A percentile compares a stretch with the other conserved stretches of the same genome.
phyloP scores from a whole-genome alignment of 2,113 vertebrate species.

The Zosterops pallidus region DNA sequence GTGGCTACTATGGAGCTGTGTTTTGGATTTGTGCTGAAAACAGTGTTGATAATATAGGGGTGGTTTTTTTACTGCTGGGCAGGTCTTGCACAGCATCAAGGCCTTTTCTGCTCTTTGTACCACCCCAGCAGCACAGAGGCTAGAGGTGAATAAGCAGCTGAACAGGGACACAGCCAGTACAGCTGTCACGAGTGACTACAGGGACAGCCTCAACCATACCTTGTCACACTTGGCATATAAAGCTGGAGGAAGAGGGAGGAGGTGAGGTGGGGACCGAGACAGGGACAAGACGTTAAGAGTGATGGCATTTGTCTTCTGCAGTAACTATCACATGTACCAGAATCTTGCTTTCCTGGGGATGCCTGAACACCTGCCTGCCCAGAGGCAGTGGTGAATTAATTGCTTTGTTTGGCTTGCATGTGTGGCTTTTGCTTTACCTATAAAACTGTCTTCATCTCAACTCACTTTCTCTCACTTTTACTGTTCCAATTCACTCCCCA shows the following conservation, averaged over 20 bases:
- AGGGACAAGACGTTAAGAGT: too few relatives aligned
- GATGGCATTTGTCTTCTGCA: neutral
- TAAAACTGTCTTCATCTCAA: neutral
- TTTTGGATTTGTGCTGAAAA: neutral
- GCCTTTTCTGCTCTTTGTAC: neutral
- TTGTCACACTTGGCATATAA: too few relatives aligned
- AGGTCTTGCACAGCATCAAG: neutral
- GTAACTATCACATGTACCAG: neutral
- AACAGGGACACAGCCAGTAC: neutral
- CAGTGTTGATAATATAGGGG: neutral
- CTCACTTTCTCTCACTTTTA: neutral
- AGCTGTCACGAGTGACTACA: neutral
- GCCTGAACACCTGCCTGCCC: neutral
- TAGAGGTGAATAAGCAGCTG: neutral
- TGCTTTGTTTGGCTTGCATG: neutral
- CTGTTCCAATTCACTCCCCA: neutral
- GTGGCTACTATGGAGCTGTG: too few relatives aligned
- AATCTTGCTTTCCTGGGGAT: neutral
- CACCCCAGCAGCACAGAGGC: neutral
- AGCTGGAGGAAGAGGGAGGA: neutral
- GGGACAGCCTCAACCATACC: too few relatives aligned
- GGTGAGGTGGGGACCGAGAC: neutral
- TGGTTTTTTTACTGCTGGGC: neutral
- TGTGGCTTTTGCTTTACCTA: neutral
- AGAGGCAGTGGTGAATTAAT: neutral